A percentile compares a stretch with the other conserved stretches of the same genome.
phyloP scores from a whole-genome alignment of 2,888 invertebrate genomes.

The Coenonympha arcania region DNA sequence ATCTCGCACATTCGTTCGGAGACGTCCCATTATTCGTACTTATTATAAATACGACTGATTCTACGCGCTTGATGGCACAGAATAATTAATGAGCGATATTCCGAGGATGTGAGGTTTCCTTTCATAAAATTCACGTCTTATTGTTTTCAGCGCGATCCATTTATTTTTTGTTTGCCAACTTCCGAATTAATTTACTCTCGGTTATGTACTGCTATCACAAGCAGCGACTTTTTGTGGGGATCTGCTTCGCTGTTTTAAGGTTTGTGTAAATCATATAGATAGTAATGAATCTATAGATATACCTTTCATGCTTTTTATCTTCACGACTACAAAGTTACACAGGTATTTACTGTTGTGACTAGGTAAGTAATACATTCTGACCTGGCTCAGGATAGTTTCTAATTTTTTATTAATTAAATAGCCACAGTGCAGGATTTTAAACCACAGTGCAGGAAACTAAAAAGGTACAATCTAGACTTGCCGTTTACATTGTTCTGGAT shows the following conservation, averaged over 20 bases:
- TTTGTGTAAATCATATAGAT: slow-evolving; percentile 10
- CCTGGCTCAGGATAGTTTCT: too few relatives aligned
- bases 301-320: too few relatives aligned
- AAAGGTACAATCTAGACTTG: too few relatives aligned
- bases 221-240: slow-evolving; percentile 39
- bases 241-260: slow-evolving; percentile 15
- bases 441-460: too few relatives aligned
- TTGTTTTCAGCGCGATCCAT: slow-evolving; percentile 45
- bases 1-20: slow-evolving; percentile 16
- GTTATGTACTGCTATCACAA: slow-evolving; percentile 50
- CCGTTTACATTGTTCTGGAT: not conserved
- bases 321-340: too few relatives aligned
- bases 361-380: too few relatives aligned
- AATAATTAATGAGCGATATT: slow-evolving; percentile 58
- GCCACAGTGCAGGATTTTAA: too few relatives aligned
- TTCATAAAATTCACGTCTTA: slow-evolving; percentile 46
- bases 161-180: slow-evolving; percentile 54
- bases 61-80: slow-evolving; percentile 49
- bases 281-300: not conserved
- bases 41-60: slow-evolving; percentile 37
- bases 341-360: too few relatives aligned
- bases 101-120: slow-evolving; percentile 50
- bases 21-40: slow-evolving; percentile 25
- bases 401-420: too few relatives aligned
- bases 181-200: slow-evolving; percentile 60